Evolutionary conservation across 1,140 invertebrate species (phyloP).

Genomic region (Hylaeus anthracinus): DNA sequence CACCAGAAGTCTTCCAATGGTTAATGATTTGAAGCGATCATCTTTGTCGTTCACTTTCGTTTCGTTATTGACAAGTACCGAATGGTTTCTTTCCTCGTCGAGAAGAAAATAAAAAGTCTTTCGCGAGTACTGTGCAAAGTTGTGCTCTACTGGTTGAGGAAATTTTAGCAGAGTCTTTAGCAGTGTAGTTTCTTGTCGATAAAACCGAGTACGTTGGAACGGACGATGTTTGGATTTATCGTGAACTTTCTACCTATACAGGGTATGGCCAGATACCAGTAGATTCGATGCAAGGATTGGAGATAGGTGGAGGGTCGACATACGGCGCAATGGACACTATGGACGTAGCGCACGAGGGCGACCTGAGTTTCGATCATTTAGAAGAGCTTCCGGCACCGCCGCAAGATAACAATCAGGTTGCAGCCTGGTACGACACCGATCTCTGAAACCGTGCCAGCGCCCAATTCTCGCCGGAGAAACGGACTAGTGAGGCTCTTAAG

Average conservation of each 20-base stretch:
- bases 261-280: constrained; percentile 98
- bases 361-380: constrained; percentile 91
- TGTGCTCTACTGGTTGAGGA: constrained; percentile 40
- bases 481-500: constrained; percentile 47
- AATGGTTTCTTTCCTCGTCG: neutral
- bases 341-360: constrained; percentile 90
- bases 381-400: constrained; percentile 92
- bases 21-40: neutral
- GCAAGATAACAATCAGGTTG: constrained; percentile 93
- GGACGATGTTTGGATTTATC: constrained; percentile 6
- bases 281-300: constrained; percentile 97
- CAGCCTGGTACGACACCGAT: constrained; percentile 98
- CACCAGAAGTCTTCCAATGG: too few species aligned
- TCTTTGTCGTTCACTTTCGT: neutral
- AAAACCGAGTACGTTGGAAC: neutral
- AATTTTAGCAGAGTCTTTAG: constrained; percentile 6
- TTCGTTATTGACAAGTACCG: neutral
- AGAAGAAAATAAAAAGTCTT: neutral
- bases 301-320: constrained; percentile 88
- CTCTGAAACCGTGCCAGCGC: constrained; percentile 83
- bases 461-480: constrained; percentile 43
- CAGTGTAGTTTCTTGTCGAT: constrained; percentile 25
- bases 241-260: constrained; percentile 72
- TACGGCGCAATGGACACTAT: constrained; percentile 91
- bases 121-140: constrained; percentile 17